phyloP scores from a whole-genome alignment of 2,797 vertebrate genomes.

The Eulemur albifrons region DNA sequence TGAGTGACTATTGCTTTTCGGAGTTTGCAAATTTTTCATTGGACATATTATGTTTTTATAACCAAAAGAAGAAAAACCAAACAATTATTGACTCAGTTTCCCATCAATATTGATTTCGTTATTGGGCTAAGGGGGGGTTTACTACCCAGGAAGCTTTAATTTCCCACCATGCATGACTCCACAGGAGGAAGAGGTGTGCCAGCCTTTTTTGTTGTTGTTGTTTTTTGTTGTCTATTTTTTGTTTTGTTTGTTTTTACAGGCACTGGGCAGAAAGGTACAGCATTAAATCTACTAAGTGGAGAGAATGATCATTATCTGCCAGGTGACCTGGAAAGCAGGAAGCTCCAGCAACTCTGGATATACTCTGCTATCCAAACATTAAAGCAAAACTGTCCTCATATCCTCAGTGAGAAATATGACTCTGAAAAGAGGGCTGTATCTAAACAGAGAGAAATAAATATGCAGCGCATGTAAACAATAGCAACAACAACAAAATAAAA shows the following conservation, averaged over 20 bases:
- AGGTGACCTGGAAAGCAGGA: background rate
- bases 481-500: background rate
- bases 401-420: background rate
- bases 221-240: too few relatives aligned
- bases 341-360: background rate
- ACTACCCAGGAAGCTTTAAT: background rate
- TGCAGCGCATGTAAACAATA: background rate
- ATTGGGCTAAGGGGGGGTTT: background rate
- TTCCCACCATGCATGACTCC: background rate
- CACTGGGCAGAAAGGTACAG: background rate
- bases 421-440: background rate
- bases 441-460: background rate
- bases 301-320: background rate
- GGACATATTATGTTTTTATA: background rate
- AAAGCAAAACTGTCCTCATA: background rate
- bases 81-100: background rate
- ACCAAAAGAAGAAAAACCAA: background rate
- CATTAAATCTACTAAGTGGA: background rate
- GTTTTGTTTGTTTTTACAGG: background rate
- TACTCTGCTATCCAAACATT: background rate
- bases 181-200: background rate
- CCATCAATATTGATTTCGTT: background rate
- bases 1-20: background rate
- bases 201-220: too few relatives aligned
- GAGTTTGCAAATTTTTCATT: background rate